These are phyloP conservation scores for Pomatorhinus ruficollis DNA, from an alignment of 2,113 vertebrate species.

Conservation along the genomic window DNA sequence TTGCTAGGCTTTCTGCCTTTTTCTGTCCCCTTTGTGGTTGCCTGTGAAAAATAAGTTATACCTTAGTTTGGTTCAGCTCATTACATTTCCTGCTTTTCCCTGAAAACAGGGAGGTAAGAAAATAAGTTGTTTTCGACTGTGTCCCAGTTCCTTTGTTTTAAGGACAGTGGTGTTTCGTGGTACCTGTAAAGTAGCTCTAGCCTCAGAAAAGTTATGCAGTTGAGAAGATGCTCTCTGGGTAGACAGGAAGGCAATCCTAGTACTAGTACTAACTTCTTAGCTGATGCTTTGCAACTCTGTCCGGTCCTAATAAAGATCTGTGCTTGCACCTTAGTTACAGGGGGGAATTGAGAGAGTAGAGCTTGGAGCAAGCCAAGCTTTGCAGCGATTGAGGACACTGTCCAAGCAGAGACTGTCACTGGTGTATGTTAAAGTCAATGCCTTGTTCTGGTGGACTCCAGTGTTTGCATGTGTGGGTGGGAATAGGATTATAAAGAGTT, in stretches of 20 bases:
- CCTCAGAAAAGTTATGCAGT: neutral
- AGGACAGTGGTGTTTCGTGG: neutral
- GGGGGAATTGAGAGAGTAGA: neutral
- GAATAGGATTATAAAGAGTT: neutral
- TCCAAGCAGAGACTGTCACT: neutral
- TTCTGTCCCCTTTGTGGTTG: neutral
- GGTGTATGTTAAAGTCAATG: neutral
- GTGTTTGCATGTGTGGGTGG: neutral
- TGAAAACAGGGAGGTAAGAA: neutral
- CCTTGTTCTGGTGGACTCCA: neutral
- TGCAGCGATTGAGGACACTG: neutral
- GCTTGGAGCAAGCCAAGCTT: neutral
- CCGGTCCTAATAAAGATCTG: neutral
- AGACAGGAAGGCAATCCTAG: neutral
- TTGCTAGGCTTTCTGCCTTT: neutral
- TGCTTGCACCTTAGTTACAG: neutral
- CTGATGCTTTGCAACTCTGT: neutral
- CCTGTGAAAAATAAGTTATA: neutral
- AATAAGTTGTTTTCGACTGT: neutral
- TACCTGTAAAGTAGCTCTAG: neutral
- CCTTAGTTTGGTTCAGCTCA: neutral
- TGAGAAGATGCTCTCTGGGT: neutral
- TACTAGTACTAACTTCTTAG: neutral
- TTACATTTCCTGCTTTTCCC: neutral
- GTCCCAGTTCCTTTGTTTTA: neutral